Evolutionary conservation across 2,888 invertebrate genomes (phyloP), one percentile per base, ranked within the genome.

Genomic region (Ligdia adustata): DNA sequence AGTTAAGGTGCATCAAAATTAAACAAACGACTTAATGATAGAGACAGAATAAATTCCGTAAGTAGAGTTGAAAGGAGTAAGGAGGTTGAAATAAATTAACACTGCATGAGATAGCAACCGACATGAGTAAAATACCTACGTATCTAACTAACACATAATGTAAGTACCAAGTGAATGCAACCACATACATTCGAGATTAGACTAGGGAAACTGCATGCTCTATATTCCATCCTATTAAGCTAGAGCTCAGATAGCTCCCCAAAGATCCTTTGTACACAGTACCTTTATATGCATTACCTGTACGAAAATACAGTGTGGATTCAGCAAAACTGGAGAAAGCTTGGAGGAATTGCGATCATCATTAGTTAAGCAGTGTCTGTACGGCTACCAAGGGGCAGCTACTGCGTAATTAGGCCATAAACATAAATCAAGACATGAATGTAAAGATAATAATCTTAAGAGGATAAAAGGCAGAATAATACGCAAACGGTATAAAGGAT

Each of bases 141-240:
- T n/a, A n/a, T n/a, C n/a, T n/a, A n/a, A n/a, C n/a, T n/a, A n/a
- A n/a, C n/a, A n/a, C n/a, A n/a, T n/a, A n/a, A n/a, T n/a, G n/a
- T n/a, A n/a, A n/a, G n/a, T n/a, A n/a, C n/a, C n/a, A 28, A 22
- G 7, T 22, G 22, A 22, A 22, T 22, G 3, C 22, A 22, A 1
- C n/a, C 22, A 22, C 6, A 22, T 6, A 22, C 22, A n/a, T 6
- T 46, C 51, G 41, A 53, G 49, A 53, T 11, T 27, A 16, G 51
- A 56, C 49, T 52, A 38, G 61, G 53, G 62, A 66, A 72, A 66
- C 66, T 74, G 73, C 72, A 73, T 70, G 65, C 64, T 46, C 60
- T 54, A 67, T 64, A 73, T 70, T 66, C 60, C 62, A 71, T 70
- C 65, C 67, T 65, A 75, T 74, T 75, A 72, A 62, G 60, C 56